Evolutionary conservation across 2,888 invertebrate genomes (phyloP), one percentile per base, ranked within the genome.

Genomic region (Leucoma salicis): DNA sequence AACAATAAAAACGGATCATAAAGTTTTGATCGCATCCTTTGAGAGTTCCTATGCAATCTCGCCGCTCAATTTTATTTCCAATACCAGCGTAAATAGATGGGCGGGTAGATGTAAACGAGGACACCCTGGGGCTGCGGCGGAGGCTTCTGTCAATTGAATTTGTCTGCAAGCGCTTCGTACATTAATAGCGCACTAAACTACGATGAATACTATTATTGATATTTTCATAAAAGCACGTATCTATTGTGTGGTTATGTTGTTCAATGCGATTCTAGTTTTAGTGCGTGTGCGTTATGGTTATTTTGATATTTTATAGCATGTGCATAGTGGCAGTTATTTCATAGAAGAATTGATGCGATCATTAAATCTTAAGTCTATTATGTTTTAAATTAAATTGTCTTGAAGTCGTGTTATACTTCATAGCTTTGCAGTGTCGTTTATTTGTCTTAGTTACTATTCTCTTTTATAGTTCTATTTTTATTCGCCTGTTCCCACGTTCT

Each of bases 121-220:
- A 74, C 79, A 73, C 82, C 83, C 82, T 65, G 80, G 78, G 76
- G 82, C 80, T 78, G 52, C 66, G 66, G 60, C 66, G 80, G 81
- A 78, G 79, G 81, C 80, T 82, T 66, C 72, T 78, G 82, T 78
- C 85, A 87, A 88, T 88, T 88, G 85, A 88, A 85, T 89, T 89
- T 86, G 88, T 89, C 88, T 86, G 84, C 86, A 76, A 83, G 81
- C 84, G 80, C 80, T 71, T 72, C 74, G 70, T 70, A 71, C 74
- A 79, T 84, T 86, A 86, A 87, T 81, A 79, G 81, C 79, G 70
- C 68, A 79, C 78, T 86, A 85, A 86, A 85, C 80, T 82, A 76
- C 70, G 68, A 79, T 78, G 66, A 76, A 73, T 75, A 76, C 74
- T 78, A 80, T 82, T 78, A 83, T 78, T 81, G 77, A 78, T 79